Base-by-base conservation (phyloP, 2,113 vertebrate species). In the Rattus rattus region DNA sequence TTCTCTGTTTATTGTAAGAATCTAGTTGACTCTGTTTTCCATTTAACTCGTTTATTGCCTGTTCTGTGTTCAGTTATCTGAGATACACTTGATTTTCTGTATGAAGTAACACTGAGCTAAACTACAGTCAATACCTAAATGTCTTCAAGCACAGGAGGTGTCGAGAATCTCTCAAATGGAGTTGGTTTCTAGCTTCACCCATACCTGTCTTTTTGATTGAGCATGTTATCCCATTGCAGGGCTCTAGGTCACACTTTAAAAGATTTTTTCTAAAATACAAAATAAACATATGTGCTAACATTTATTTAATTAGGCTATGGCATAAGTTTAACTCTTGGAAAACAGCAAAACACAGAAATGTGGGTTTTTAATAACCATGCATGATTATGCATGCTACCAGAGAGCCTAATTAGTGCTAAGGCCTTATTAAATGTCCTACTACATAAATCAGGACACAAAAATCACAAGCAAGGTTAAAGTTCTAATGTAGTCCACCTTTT, bases 1-100 rank as follows among this genome's bases (percentile, higher is more conserved):
- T 49, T 89, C 79, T 95, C 52, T 61, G 86, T 69, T 54, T 72
- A 76, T 92, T 49, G 5, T 92, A 77, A 67, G 63, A 87, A 72
- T 92, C 49, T 67, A 77, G n/a, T n/a, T 88, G 80, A 90, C n/a
- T 91, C 30, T 83, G 5, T 28, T 75, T 95, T 86, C 17, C 22
- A 67, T 43, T 88, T 89, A 76, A 17, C 22, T 83, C 7, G 36
- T 56, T 85, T 83, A 75, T 84, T 69, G 76, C 47, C 81, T 83
- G 14, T 93, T 91, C 70, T 56, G 6, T 17, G 76, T 77, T 86
- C 73, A 89, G 54, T 77, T 63, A 43, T 73, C 76, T 94, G 39
- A 28, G 28, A 90, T 92, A 39, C 11, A 43, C 43, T 83, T 90
- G 69, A 52, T 87, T 90, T 49, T 20, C 19, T 92, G 43, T 3